Evolutionary conservation across 2,113 vertebrate species (phyloP).

Genomic region (Circaetus cinerascens): DNA sequence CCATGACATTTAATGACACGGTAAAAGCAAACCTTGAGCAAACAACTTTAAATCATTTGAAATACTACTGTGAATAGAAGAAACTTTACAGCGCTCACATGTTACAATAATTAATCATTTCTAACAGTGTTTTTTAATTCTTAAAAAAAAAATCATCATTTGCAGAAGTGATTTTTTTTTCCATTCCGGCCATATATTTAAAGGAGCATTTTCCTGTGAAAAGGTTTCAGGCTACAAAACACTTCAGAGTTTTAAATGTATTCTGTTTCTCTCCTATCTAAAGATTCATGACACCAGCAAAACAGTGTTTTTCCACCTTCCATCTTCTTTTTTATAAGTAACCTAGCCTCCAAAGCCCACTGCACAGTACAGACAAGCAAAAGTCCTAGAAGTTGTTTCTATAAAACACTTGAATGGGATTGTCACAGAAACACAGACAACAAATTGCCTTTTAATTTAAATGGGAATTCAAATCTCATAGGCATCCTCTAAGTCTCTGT

Average conservation of each 20-base stretch:
- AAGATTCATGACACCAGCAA: not conserved
- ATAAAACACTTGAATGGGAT: not conserved
- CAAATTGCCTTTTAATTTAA: not conserved
- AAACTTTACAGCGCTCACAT: not conserved
- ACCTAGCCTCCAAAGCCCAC: not conserved
- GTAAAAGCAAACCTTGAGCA: slow-evolving; percentile 42
- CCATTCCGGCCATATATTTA: not conserved
- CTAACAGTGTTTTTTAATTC: not conserved
- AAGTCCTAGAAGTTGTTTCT: not conserved
- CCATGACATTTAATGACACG: slow-evolving; percentile 7
- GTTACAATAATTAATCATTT: not conserved
- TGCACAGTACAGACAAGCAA: not conserved
- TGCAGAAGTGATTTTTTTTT: not conserved
- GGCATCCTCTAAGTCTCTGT: not conserved
- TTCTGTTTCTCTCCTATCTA: not conserved
- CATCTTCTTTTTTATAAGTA: not conserved
- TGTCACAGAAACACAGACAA: not conserved
- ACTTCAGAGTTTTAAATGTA: not conserved
- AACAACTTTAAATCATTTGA: slow-evolving; percentile 49
- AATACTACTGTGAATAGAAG: not conserved
- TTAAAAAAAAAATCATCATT: not conserved
- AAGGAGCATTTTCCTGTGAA: not conserved
- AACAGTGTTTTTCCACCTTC: not conserved
- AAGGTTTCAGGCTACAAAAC: not conserved
- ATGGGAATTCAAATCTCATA: not conserved